A percentile compares a stretch with the other conserved stretches of the same genome.
Conservation (phyloP, 2,113 vertebrate species). For the Ceuthmochares aereus region DNA sequence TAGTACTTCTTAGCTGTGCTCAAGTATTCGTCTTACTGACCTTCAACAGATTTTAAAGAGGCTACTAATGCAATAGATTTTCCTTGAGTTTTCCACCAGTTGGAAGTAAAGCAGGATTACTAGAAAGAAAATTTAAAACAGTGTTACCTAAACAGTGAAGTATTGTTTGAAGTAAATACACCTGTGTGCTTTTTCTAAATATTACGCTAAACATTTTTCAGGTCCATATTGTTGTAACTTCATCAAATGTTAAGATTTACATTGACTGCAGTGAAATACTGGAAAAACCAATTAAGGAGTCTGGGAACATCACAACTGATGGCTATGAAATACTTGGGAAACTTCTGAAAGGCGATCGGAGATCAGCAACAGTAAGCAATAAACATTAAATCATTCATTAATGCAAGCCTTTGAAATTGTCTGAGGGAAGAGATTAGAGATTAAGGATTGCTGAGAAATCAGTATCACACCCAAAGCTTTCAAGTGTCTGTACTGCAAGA, state of each 20-base stretch:
- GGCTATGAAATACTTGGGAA: constrained; percentile 97
- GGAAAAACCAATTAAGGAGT: constrained; percentile 87
- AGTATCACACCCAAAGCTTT: neutral
- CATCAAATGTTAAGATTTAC: constrained; percentile 88
- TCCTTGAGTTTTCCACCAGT: neutral
- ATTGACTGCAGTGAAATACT: constrained; percentile 91
- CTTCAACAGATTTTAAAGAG: neutral
- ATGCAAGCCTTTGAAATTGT: neutral
- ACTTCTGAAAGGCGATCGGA: constrained; percentile 85
- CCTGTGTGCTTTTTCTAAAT: neutral
- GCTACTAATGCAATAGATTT: neutral
- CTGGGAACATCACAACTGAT: constrained; percentile 89
- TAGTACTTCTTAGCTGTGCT: neutral
- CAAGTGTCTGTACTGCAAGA: neutral
- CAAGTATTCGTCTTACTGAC: neutral
- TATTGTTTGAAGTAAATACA: neutral
- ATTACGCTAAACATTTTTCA: constrained; percentile 33
- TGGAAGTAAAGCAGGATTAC: neutral
- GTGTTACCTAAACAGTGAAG: neutral
- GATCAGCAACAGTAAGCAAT: constrained; percentile 90
- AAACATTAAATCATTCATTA: constrained; percentile 26
- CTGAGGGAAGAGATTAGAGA: neutral
- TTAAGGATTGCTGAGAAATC: neutral
- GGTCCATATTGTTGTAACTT: constrained; percentile 93
- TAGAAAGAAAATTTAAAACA: neutral